Base-by-base conservation (phyloP, 2,888 invertebrate species). In the Laspeyria flexula region DNA sequence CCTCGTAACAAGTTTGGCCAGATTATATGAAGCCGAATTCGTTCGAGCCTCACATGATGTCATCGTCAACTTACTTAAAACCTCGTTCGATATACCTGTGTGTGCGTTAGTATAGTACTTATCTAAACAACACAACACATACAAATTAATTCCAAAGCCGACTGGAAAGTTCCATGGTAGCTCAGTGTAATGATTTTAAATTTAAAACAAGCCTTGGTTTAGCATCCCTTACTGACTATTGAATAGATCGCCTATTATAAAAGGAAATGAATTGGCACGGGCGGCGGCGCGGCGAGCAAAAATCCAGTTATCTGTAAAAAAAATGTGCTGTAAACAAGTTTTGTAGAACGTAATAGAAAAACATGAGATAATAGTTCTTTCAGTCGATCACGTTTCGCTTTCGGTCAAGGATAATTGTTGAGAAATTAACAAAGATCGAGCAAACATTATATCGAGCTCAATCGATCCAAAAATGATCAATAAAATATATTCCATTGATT, bases 1-100 rank as follows among this genome's bases (percentile, higher is more conserved):
- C 55, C 62, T 55, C 65, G 60, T 62, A 83, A 82, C 83, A 73
- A 75, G 83, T 84, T 81, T 77, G 75, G 72, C 74, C 71, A 75
- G 79, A 76, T 76, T 69, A 71, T 57, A 33, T 56, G 57, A 49
- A 18, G 49, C 67, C 53, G 68, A 56, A 56, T 54, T 55, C 57
- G 57, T 60, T 52, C 62, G 63, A 68, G 62, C 43, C 68, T 61
- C 58, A 55, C 53, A 75, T 84, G 83, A 84, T 82, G 79, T 83
- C 84, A 84, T 75, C 73, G 60, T 60, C 64, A 61, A 64, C 65
- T 60, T 61, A 64, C 54, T 60, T 65, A 63, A 63, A 71, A 61
- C 66, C 44, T 63, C 62, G 58, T 46, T 48, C 48, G 46, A 46
- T 33, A n/a, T 34, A 27, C 4, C 12, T 18, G 47, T 61, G 65